Evolutionary conservation across 2,888 invertebrate species (phyloP).

Genomic region (Drosophila buzzatii): DNA sequence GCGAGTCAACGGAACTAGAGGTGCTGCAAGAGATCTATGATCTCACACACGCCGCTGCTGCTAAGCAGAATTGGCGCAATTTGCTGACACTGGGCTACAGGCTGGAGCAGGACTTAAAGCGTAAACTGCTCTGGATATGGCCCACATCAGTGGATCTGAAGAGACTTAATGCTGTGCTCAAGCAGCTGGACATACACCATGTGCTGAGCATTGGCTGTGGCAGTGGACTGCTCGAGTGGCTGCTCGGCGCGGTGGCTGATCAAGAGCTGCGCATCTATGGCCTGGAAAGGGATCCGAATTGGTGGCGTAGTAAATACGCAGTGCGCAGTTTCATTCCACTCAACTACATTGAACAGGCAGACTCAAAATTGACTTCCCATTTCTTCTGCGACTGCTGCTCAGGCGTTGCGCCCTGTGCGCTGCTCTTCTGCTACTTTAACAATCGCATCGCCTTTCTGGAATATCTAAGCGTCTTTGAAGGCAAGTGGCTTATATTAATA

Average conservation of each 20-base stretch:
- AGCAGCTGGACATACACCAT: slow-evolving; percentile 85
- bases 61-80: slow-evolving; percentile 85
- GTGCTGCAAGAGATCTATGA: slow-evolving; percentile 57
- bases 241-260: slow-evolving; percentile 87
- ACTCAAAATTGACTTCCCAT: slow-evolving; percentile 44
- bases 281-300: slow-evolving; percentile 91
- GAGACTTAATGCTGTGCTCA: slow-evolving; percentile 86
- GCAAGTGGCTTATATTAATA: slow-evolving; percentile 90
- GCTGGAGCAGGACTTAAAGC: slow-evolving; percentile 80
- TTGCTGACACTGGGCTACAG: slow-evolving; percentile 81
- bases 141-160: slow-evolving; percentile 89
- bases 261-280: slow-evolving; percentile 85
- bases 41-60: slow-evolving; percentile 52
- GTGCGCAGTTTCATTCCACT: slow-evolving; percentile 90
- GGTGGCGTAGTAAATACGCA: slow-evolving; percentile 93
- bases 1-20: slow-evolving; percentile 54
- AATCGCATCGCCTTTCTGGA: slow-evolving; percentile 89
- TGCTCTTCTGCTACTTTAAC: slow-evolving; percentile 94
- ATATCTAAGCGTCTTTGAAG: slow-evolving; percentile 88
- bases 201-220: slow-evolving; percentile 92
- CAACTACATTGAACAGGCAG: slow-evolving; percentile 86
- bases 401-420: slow-evolving; percentile 84
- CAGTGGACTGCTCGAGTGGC: slow-evolving; percentile 93
- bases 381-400: slow-evolving; percentile 85
- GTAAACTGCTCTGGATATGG: slow-evolving; percentile 90